Conservation (phyloP, 1,140 invertebrate species). For the Arion vulgaris region DNA sequence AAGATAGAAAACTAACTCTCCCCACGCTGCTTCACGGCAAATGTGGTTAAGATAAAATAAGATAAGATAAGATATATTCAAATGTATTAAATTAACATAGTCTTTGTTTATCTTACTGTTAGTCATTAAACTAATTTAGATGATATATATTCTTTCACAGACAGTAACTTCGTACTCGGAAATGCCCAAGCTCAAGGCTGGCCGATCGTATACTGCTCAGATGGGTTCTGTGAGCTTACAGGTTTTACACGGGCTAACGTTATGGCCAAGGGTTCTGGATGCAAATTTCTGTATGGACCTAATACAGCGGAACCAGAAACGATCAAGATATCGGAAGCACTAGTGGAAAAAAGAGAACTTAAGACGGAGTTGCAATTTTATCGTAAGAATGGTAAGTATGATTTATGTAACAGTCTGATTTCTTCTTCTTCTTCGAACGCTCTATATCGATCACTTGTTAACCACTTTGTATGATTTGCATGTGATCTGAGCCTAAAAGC, state of each 20-base stretch:
- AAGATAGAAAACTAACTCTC: too few relatives aligned
- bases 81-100: too few relatives aligned
- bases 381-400: slow-evolving; percentile 9
- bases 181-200: slow-evolving; percentile 94
- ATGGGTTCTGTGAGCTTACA: slow-evolving; percentile 97
- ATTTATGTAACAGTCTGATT: too few relatives aligned
- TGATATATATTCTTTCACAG: neutral
- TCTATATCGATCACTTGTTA: too few relatives aligned
- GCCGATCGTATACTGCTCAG: slow-evolving; percentile 97
- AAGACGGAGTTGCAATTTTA: slow-evolving; percentile 84
- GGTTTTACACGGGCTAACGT: slow-evolving; percentile 90
- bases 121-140: too few relatives aligned
- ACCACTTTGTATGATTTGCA: too few relatives aligned
- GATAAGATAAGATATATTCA: too few relatives aligned
- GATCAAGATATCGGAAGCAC: slow-evolving; percentile 88
- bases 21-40: too few relatives aligned
- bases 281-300: slow-evolving; percentile 93
- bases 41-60: too few relatives aligned
- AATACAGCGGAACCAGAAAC: slow-evolving; percentile 92
- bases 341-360: slow-evolving; percentile 90
- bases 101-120: too few relatives aligned
- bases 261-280: slow-evolving; percentile 92
- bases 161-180: slow-evolving; percentile 79
- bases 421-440: too few relatives aligned
- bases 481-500: too few relatives aligned